phyloP scores from a whole-genome alignment of 2,113 vertebrate genomes.

The Trochalopteron elliotii region DNA sequence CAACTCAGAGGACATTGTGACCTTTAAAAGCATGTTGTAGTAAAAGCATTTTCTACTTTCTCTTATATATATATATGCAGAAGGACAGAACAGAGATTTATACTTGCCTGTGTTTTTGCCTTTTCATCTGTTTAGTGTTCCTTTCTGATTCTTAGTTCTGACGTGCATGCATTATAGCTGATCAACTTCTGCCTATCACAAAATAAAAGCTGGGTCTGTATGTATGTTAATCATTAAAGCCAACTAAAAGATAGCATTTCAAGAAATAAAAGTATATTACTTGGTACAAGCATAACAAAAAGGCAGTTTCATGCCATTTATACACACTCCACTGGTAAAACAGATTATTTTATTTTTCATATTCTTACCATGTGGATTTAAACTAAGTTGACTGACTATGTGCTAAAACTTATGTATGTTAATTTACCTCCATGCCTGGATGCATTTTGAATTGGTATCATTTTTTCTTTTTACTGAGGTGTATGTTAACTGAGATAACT shows the following conservation, averaged over 20 bases:
- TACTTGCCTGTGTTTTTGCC: not conserved
- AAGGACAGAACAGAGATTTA: not conserved
- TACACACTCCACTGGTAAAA: not conserved
- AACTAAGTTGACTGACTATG: not conserved
- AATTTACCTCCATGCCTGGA: not conserved
- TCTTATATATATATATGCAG: not conserved
- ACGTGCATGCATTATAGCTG: not conserved
- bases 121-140: not conserved
- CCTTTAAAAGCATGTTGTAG: not conserved
- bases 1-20: not conserved
- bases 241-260: not conserved
- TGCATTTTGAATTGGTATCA: not conserved
- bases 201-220: not conserved
- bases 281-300: not conserved
- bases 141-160: not conserved
- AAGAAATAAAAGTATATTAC: not conserved
- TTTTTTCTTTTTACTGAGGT: not conserved
- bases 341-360: not conserved
- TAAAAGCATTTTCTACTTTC: not conserved
- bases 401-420: accelerated
- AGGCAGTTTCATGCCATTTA: not conserved
- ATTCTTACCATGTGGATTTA: not conserved
- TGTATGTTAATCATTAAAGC: not conserved
- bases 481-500: not conserved
- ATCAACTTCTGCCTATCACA: not conserved